Percentiles rank a stretch among this genome's conserved stretches.
phyloP scores from a whole-genome alignment of 2,888 invertebrate genomes.

The Ditula angustiorana region DNA sequence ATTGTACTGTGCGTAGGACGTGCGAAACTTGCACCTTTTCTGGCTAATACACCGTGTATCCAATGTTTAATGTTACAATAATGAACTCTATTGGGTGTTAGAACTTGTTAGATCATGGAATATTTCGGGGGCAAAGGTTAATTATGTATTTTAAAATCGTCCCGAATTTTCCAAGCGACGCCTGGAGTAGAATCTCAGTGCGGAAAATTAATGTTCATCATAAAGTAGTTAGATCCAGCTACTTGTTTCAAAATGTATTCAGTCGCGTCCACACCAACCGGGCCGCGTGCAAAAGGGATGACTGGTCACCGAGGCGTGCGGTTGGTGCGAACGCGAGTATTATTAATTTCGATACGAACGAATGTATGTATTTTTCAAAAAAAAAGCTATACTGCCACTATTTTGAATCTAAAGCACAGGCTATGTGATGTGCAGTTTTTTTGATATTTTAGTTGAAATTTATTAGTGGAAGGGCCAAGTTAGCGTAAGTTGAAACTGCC shows the following conservation, averaged over 20 bases:
- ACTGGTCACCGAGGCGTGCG: neutral
- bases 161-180: slow-evolving; percentile 10
- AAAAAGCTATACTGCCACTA: slow-evolving; percentile 38
- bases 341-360: neutral
- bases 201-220: slow-evolving; percentile 17
- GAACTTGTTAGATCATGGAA: slow-evolving; percentile 5
- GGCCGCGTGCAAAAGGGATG: neutral
- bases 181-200: slow-evolving; percentile 24
- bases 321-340: slow-evolving; percentile 9
- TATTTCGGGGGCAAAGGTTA: neutral
- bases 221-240: slow-evolving; percentile 14
- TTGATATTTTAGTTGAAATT: slow-evolving; percentile 72
- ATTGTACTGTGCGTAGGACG: neutral
- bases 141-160: neutral
- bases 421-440: slow-evolving; percentile 38
- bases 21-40: slow-evolving; percentile 1
- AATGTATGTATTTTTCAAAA: slow-evolving; percentile 20
- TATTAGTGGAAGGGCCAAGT: slow-evolving; percentile 67
- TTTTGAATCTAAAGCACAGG: slow-evolving; percentile 34
- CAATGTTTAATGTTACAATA: slow-evolving; percentile 6
- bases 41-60: neutral
- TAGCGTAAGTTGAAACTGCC: slow-evolving; percentile 66
- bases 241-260: neutral
- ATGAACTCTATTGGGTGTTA: slow-evolving; percentile 25
- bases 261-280: slow-evolving; percentile 4